Evolutionary conservation across 2,113 vertebrate genomes (phyloP), one percentile per base, ranked within the genome.

Genomic region (Scophthalmus maximus): DNA sequence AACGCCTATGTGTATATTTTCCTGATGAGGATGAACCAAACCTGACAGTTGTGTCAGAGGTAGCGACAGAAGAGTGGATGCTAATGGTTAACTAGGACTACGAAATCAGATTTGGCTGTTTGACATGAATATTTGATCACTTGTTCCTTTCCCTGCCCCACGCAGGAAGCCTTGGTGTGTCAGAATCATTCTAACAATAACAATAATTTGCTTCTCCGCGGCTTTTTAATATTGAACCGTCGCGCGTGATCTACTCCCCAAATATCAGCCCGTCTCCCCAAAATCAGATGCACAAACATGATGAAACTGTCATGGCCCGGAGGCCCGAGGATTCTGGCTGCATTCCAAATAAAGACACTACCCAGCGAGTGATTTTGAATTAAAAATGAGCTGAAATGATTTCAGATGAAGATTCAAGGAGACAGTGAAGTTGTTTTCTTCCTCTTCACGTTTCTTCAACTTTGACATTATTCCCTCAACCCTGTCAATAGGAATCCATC

Each of bases 161-260:
- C 32, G 5, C 32, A 34, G 5, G 32, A 9, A 53, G 38, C 3
- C 38, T 40, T 14, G 7, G 38, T 6, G 12, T 40, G 38, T 40
- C 9, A 6, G 53, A 75, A 27, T n/a, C 56, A 42, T 34, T 46
- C 44, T 50, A 73, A 62, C 29, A 59, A 62, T 70, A 70, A 79
- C 67, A 73, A 73, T 60, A 77, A 78, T 60, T 44, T 22, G 3
- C 53, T 44, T 62, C 67, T 76, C 79, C 32, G 64, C 69, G 78
- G 77, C 72, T 83, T 85, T 72, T 85, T 72, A 47, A 83, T 87
- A 85, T 81, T 76, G 69, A 82, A 80, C 82, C 66, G 82, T 83
- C 80, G 73, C 5, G 72, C 79, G 82, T 72, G 80, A 84, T 87
- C 84, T 78, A 30, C 70, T 83, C 74, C 50, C 52, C 63, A 78